Conservation (phyloP, 2,888 invertebrate species). For the Falcaria lacertinaria region DNA sequence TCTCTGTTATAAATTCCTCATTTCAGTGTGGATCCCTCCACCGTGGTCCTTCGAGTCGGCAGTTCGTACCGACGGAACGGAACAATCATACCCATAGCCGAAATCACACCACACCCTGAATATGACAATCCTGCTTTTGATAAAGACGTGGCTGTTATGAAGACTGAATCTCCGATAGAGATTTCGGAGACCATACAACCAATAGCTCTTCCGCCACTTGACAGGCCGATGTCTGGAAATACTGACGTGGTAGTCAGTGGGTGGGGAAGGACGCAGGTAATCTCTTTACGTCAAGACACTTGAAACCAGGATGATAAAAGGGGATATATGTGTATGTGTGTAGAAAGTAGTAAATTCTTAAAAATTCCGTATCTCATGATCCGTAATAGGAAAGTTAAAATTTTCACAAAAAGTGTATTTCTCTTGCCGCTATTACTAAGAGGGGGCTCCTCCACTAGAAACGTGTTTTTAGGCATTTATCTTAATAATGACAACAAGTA, state of each 20-base stretch:
- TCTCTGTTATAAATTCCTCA: no score
- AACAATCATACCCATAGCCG: constrained; percentile 59
- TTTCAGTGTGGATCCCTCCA: constrained; percentile 52
- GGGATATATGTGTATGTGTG: no score
- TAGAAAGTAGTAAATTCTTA: no score
- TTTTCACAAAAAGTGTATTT: no score
- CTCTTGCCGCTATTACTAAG: no score
- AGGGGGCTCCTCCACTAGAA: no score
- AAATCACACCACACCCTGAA: constrained; percentile 57
- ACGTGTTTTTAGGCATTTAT: no score
- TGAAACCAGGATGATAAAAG: no score
- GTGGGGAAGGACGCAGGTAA: constrained; percentile 62
- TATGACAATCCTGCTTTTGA: constrained; percentile 61
- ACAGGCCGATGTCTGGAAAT: constrained; percentile 33
- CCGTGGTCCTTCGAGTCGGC: constrained; percentile 68
- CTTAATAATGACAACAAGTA: no score
- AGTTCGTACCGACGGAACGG: constrained; percentile 60
- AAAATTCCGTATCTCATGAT: no score
- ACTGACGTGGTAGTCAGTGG: constrained; percentile 53
- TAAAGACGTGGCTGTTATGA: constrained; percentile 67
- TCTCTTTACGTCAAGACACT: no score
- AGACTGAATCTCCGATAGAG: constrained; percentile 49
- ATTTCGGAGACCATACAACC: constrained; percentile 51
- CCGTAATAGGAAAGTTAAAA: no score
- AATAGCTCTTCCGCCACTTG: constrained; percentile 38